phyloP scores from a whole-genome alignment of 2,888 invertebrate species.

The Ellobium chinense region DNA sequence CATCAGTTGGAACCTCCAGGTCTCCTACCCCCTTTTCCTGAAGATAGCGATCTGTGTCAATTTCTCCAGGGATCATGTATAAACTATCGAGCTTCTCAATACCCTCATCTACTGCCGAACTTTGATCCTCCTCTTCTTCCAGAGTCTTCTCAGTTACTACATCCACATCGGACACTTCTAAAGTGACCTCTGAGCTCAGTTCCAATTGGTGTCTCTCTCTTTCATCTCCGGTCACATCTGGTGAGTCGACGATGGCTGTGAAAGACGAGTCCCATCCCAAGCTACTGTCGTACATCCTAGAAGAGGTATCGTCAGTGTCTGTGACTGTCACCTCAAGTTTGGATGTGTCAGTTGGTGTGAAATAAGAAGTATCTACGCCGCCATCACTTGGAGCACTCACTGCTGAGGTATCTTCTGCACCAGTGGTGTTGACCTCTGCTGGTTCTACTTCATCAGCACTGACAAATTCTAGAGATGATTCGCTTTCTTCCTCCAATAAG shows the following conservation, averaged over 20 bases:
- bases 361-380: too few species aligned
- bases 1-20: too few species aligned
- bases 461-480: not conserved
- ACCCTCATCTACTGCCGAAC: not conserved
- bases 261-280: not conserved
- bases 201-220: conserved; percentile 13
- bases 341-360: too few species aligned
- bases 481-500: not conserved
- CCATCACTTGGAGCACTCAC: too few species aligned
- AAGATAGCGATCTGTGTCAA: not conserved
- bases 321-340: not conserved
- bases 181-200: conserved; percentile 18
- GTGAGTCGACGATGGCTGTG: not conserved
- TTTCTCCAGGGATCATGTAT: not conserved
- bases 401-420: too few species aligned
- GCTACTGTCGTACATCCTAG: too few species aligned
- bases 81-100: not conserved
- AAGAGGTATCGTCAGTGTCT: not conserved
- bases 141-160: not conserved
- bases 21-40: too few species aligned
- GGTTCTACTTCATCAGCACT: not conserved
- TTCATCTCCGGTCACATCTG: conserved; percentile 14
- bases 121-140: not conserved
- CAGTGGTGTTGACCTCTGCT: too few species aligned
- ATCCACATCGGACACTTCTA: conserved; percentile 11